Evolutionary conservation across 92 coral and sea anemone genomes (phyloP).

Genomic region (Porites cylindrica): DNA sequence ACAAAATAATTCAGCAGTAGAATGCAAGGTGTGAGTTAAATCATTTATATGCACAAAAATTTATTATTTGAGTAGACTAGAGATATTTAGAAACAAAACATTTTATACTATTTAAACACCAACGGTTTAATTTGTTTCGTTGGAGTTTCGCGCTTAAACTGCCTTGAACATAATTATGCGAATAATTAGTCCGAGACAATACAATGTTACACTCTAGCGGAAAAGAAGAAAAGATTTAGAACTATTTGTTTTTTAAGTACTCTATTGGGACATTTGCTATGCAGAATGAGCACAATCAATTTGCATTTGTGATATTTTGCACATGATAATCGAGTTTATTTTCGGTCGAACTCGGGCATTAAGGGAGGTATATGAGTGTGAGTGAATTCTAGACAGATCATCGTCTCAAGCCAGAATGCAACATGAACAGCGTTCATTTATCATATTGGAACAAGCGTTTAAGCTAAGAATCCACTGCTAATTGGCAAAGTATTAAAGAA

Average conservation of each 20-base stretch:
- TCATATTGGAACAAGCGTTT: neutral
- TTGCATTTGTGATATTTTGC: constrained; percentile 39
- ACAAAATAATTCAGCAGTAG: too few relatives aligned
- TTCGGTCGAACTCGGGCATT: neutral
- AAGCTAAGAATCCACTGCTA: neutral
- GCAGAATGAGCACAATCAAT: constrained; percentile 30
- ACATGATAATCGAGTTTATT: neutral
- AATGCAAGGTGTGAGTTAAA: too few relatives aligned
- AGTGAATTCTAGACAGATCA: too few relatives aligned
- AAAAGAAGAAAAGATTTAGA: neutral
- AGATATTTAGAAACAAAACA: neutral
- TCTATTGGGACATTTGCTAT: constrained; percentile 4
- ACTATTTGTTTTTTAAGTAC: constrained; percentile 2
- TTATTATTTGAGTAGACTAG: too few relatives aligned
- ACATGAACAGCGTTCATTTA: neutral
- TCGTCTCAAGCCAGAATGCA: neutral
- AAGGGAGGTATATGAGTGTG: neutral
- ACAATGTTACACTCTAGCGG: neutral
- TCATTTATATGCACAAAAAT: too few relatives aligned
- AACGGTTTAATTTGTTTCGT: neutral
- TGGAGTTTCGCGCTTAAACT: constrained; percentile 16
- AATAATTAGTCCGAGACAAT: constrained; percentile 3
- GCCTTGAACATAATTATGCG: constrained; percentile 18
- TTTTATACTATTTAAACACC: too few relatives aligned
- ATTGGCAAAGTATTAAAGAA: neutral